These are phyloP conservation scores for Echinops telfairi DNA, from an alignment of 2,113 vertebrate genomes.

Conservation along the genomic window DNA sequence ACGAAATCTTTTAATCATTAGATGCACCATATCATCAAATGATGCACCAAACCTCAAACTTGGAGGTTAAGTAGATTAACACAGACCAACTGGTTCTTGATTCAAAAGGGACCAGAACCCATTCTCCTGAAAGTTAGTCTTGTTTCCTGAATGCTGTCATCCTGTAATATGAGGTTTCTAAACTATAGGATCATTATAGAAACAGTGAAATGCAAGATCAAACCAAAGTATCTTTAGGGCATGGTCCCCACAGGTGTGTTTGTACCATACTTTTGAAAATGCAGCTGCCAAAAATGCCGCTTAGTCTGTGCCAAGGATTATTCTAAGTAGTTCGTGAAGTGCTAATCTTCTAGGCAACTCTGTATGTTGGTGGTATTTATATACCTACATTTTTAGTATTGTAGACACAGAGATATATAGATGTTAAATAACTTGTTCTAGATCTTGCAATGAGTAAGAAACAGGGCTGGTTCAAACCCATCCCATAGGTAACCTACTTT, in stretches of 20 bases:
- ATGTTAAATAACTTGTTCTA: background rate
- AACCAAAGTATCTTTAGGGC: too few species aligned
- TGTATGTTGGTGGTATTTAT: background rate
- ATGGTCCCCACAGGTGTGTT: too few species aligned
- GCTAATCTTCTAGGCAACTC: background rate
- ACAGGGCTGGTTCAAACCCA: background rate
- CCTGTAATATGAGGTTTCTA: too few species aligned
- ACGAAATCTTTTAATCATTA: background rate
- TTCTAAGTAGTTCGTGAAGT: background rate
- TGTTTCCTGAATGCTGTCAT: too few species aligned
- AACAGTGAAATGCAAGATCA: too few species aligned
- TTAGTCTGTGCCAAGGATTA: too few species aligned
- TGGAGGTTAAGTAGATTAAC: background rate
- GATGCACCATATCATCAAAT: background rate
- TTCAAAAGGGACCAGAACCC: background rate
- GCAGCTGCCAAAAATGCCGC: too few species aligned
- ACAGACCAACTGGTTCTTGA: background rate
- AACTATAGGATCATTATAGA: too few species aligned
- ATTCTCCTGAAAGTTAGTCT: background rate
- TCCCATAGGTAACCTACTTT: background rate
- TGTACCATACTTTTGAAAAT: too few species aligned
- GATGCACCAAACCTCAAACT: background rate
- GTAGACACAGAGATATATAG: background rate
- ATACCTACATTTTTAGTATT: background rate
- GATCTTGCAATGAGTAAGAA: background rate